Conservation (phyloP, 2,113 vertebrate species). For the Hyaena hyaena region DNA sequence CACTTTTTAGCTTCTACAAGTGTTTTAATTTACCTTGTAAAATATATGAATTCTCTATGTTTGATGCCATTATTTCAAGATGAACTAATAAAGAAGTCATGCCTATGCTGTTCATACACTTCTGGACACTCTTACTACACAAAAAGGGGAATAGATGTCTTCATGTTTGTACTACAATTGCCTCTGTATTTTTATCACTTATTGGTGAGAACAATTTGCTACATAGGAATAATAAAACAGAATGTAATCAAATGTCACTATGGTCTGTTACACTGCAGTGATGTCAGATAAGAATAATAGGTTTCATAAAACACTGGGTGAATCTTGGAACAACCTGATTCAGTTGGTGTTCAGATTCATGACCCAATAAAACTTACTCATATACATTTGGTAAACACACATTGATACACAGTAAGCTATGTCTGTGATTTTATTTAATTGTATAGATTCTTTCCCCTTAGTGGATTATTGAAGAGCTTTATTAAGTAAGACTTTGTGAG, state of each 20-base stretch:
- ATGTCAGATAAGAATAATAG: constrained; percentile 85
- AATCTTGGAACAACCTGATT: constrained; percentile 77
- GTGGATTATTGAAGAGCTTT: constrained; percentile 64
- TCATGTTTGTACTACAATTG: constrained; percentile 23
- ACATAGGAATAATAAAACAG: constrained; percentile 82
- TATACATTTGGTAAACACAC: constrained; percentile 54
- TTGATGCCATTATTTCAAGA: constrained; percentile 17
- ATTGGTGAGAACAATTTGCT: constrained; percentile 81
- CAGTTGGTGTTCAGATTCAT: constrained; percentile 78
- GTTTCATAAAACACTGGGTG: constrained; percentile 84
- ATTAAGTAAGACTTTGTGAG: constrained; percentile 65
- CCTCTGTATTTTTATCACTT: constrained; percentile 71
- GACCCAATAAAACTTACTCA: constrained; percentile 80
- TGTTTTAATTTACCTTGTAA: neutral
- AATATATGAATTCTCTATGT: neutral
- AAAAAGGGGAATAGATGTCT: constrained; percentile 26
- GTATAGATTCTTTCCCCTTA: constrained; percentile 47
- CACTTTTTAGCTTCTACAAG: neutral
- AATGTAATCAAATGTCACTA: constrained; percentile 84
- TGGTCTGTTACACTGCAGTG: constrained; percentile 77
- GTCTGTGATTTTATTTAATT: constrained; percentile 73
- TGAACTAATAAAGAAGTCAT: neutral
- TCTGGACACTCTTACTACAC: neutral
- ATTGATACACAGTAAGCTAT: constrained; percentile 66
- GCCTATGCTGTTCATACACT: neutral